Evolutionary conservation across 2,888 invertebrate species (phyloP), one percentile per base, ranked within the genome.

Genomic region (Oscheius sp.): DNA sequence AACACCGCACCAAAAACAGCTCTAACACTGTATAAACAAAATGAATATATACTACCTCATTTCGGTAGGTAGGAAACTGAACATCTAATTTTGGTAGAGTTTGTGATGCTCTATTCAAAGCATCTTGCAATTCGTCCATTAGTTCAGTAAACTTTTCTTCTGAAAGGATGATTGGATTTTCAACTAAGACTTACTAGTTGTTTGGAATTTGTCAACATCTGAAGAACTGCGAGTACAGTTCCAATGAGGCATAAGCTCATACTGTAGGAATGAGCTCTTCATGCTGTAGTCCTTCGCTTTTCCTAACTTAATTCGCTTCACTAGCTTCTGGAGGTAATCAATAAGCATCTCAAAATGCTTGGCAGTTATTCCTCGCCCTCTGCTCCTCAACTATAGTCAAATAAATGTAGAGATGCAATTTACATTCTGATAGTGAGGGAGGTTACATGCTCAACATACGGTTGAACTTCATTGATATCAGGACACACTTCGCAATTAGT

Each of bases 361-460:
- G 9, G 20, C 9, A 30, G 54, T 32, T 30, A 54, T 30, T 33
- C 54, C 12, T 12, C 54, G 54, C 6, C 22, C 30, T 3, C 54
- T 26, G n/a, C n/a, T n/a, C 17, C n/a, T n/a, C 54, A 54, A 32
- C 54, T 54, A 20, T 33, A 54, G 30, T 51, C 2, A n/a, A n/a
- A n/a, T n/a, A n/a, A n/a, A n/a, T n/a, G n/a, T n/a, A n/a, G n/a
- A n/a, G n/a, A n/a, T n/a, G n/a, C n/a, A n/a, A n/a, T n/a, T 33
- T 32, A 54, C 54, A 30, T 54, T 33, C 1, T 5, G 6, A 8
- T n/a, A 33, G 22, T 54, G 54, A 22, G 6, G n/a, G 54, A 28
- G n/a, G 33, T 12, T 1, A 54, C 54, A 33, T 54, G 54, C 30
- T 54, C 54, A 9, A 54, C 54, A 20, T 54, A 54, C 9, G 54